phyloP scores from a whole-genome alignment of 2,888 invertebrate genomes.

The Protodeltote pygarga region DNA sequence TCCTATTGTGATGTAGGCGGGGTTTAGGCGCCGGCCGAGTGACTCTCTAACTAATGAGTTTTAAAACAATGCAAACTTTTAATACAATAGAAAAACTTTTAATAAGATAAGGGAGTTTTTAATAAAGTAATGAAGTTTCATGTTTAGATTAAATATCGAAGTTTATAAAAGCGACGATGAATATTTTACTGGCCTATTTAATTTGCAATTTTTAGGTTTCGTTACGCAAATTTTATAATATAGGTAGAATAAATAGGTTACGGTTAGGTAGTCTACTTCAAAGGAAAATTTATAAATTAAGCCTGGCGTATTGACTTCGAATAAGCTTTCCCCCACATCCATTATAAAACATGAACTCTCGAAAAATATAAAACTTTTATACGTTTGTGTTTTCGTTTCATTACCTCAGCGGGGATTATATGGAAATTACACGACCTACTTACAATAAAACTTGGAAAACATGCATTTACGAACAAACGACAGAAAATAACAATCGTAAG shows the following conservation, averaged over 20 bases:
- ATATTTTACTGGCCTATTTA: too few relatives aligned
- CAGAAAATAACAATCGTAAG: slow-evolving; percentile 25
- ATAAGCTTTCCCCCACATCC: too few relatives aligned
- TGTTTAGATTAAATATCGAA: too few relatives aligned
- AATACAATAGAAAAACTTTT: slow-evolving; percentile 2
- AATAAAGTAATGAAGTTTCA: neutral
- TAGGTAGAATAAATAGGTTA: too few relatives aligned
- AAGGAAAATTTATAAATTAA: too few relatives aligned
- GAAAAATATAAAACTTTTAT: slow-evolving; percentile 1
- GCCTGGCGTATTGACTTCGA: too few relatives aligned
- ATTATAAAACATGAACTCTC: too few relatives aligned
- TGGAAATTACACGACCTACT: slow-evolving; percentile 33
- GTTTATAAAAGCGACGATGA: too few relatives aligned
- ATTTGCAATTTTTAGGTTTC: too few relatives aligned
- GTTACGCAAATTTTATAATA: too few relatives aligned
- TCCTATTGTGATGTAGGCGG: slow-evolving; percentile 10
- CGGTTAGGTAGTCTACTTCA: too few relatives aligned
- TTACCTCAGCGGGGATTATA: slow-evolving; percentile 21
- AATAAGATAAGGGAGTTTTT: neutral
- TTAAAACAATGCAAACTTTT: slow-evolving; percentile 5
- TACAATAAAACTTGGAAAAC: slow-evolving; percentile 23
- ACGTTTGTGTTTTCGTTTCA: slow-evolving; percentile 14
- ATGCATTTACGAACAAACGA: slow-evolving; percentile 22
- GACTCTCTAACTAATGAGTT: slow-evolving; percentile 5
- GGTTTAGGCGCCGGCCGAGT: slow-evolving; percentile 1